These are phyloP conservation scores for Paramormyrops kingsleyae DNA, from an alignment of 2,113 vertebrate genomes.

Conservation along the genomic window DNA sequence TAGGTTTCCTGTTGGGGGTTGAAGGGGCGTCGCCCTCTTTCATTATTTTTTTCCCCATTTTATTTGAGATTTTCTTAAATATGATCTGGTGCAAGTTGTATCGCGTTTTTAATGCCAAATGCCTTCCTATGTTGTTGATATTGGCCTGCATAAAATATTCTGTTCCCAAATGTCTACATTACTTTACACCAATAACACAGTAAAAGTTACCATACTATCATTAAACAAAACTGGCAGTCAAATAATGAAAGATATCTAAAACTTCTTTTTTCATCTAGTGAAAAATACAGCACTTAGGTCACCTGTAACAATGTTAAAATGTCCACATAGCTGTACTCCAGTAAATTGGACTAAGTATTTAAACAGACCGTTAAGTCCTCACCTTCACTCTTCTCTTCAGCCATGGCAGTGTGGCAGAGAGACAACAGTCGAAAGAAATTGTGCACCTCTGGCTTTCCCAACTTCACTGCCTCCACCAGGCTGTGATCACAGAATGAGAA, in stretches of 20 bases:
- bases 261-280: neutral
- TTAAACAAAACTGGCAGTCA: neutral
- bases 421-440: conserved; percentile 84
- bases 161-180: neutral
- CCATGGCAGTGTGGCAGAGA: conserved; percentile 90
- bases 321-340: neutral
- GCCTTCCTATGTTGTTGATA: neutral
- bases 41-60: neutral
- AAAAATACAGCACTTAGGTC: neutral
- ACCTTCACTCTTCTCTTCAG: conserved; percentile 86
- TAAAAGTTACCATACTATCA: neutral
- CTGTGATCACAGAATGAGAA: conserved; percentile 81
- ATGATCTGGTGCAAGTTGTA: neutral
- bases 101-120: neutral
- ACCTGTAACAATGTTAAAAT: conserved; percentile 24
- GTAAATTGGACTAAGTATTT: neutral
- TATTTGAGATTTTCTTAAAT: neutral
- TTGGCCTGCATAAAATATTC: neutral
- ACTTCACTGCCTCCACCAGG: conserved; percentile 78
- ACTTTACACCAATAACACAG: neutral
- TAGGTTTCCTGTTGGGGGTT: conserved; percentile 62
- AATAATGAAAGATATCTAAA: neutral
- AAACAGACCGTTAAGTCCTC: conserved; percentile 26
- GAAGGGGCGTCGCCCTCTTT: neutral
- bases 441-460: conserved; percentile 57